phyloP scores from a whole-genome alignment of 2,888 invertebrate genomes.

The Ophonus ardosiacus region DNA sequence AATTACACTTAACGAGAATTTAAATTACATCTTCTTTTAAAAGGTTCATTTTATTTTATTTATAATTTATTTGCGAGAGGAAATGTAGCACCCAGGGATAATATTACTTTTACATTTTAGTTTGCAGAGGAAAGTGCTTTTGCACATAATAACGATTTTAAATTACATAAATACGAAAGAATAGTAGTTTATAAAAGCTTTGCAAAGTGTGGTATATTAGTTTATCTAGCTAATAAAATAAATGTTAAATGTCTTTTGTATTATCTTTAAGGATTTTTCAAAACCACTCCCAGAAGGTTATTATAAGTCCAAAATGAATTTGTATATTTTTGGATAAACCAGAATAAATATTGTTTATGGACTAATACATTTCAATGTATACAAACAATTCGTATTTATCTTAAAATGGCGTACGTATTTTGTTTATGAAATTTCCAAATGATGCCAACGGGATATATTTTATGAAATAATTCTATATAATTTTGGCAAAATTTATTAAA shows the following conservation, averaged over 20 bases:
- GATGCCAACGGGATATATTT: too few relatives aligned
- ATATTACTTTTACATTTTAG: slow-evolving; percentile 11
- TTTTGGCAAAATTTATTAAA: background rate
- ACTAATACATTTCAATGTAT: too few relatives aligned
- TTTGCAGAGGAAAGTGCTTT: slow-evolving; percentile 18
- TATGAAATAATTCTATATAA: too few relatives aligned
- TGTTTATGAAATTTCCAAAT: too few relatives aligned
- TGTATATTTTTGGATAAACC: too few relatives aligned
- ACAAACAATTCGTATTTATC: too few relatives aligned
- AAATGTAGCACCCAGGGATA: slow-evolving; percentile 9
- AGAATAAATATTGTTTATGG: too few relatives aligned
- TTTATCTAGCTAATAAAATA: background rate
- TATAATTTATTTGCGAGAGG: slow-evolving; percentile 9
- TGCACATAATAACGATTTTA: slow-evolving; percentile 15
- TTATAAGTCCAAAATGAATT: too few relatives aligned
- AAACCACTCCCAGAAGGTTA: background rate
- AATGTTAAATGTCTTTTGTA: background rate
- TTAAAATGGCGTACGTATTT: too few relatives aligned
- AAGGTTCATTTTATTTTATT: slow-evolving; percentile 16
- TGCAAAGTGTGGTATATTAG: background rate
- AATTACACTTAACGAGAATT: slow-evolving; percentile 36
- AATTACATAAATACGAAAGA: slow-evolving; percentile 14
- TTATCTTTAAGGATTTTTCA: background rate
- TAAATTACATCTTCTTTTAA: slow-evolving; percentile 40
- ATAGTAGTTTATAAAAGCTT: slow-evolving; percentile 5